Percentiles rank a stretch among this genome's conserved stretches.
These are phyloP conservation scores for Celastrina argiolus DNA, from an alignment of 2,888 invertebrate genomes.

Conservation along the genomic window DNA sequence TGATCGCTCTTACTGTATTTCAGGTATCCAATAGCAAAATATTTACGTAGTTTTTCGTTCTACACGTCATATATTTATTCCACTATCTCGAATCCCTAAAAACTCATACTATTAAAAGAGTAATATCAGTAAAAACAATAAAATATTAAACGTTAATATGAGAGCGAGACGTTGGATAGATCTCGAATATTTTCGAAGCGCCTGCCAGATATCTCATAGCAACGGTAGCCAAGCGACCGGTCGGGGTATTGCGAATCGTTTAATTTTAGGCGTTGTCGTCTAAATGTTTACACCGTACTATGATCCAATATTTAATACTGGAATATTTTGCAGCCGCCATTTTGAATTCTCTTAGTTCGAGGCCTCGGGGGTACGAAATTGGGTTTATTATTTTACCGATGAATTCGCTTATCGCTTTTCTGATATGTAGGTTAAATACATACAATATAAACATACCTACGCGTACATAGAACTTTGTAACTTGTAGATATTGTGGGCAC, in stretches of 20 bases:
- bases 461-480: too few relatives aligned
- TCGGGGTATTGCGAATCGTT: constrained; percentile 19
- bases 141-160: not conserved
- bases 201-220: constrained; percentile 39
- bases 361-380: not conserved
- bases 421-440: not conserved
- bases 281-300: not conserved
- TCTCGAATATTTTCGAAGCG: not conserved
- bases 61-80: not conserved
- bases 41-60: not conserved
- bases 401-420: not conserved
- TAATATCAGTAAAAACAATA: not conserved
- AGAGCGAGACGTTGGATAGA: not conserved
- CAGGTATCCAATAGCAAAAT: too few relatives aligned
- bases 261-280: constrained; percentile 8
- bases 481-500: too few relatives aligned
- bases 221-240: constrained; percentile 40
- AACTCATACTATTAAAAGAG: not conserved
- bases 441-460: too few relatives aligned
- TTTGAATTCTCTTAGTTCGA: not conserved
- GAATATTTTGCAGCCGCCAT: not conserved
- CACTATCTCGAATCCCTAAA: not conserved
- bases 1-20: too few relatives aligned
- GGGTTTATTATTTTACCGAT: not conserved
- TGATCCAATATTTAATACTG: not conserved